Base-by-base conservation (phyloP, 2,888 invertebrate genomes). In the Sminthurinus aureus region DNA sequence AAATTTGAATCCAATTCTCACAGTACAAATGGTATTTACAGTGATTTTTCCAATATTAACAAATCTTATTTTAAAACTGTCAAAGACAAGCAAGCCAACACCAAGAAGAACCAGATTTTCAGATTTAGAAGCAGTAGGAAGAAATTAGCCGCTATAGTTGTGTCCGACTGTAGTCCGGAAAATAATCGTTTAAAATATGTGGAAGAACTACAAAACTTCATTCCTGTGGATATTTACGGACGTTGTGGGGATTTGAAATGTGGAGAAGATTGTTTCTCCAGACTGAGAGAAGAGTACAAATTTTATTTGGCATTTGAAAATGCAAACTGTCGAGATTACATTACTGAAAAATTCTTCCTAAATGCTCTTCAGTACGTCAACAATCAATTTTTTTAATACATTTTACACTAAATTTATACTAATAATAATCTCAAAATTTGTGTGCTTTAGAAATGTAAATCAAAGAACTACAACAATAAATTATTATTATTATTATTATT, bases 151-250 rank as follows among this genome's bases (percentile, higher is more conserved):
- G 88, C 88, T 15, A 84, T 86, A n/a, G 87, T 88, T 58, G 83
- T 87, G 52, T 87, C 87, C 11, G 87, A 88, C 81, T 88, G 88
- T 76, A 79, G 84, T 51, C 83, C 85, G 3, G 81, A 85, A 83
- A 87, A 87, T 82, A 85, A 85, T 67, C 93, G 98, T 15, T 92
- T 97, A 84, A 95, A 96, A 88, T 98, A 95, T 91, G 98, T 97
- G 13, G 93, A 94, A 88, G 95, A 95, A 90, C 92, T 98, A 82
- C 93, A 94, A 86, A 96, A 97, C 90, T 92, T 95, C 91, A 97
- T 98, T 88, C 92, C 94, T 86, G 96, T 96, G 84, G 97, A 98
- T 90, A 96, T 98, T 88, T 98, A 96, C 91, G 98, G 97, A 18
- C 94, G 94, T 8, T 98, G 98, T 90, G 98, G 98, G 26, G 93